Conservation (phyloP, 2,888 invertebrate genomes). For the Macrosoma leucophasiata region DNA sequence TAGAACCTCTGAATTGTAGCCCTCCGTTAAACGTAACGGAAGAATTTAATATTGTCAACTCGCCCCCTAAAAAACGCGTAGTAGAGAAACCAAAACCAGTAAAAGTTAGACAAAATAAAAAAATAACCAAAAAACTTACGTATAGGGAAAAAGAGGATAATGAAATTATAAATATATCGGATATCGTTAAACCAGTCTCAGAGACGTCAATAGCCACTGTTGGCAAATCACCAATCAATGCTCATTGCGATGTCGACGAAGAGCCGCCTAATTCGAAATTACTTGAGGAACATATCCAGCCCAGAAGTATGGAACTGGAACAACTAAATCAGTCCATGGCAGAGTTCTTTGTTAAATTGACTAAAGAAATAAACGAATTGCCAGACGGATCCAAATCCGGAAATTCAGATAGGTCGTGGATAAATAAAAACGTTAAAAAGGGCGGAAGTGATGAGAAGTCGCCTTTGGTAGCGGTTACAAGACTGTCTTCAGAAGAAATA, state of each 20-base stretch:
- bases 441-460: conserved; percentile 7
- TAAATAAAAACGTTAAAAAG: conserved; percentile 5
- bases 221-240: conserved; percentile 45
- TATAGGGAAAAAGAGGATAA: conserved; percentile 2
- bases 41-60: conserved; percentile 27
- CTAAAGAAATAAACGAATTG: conserved; percentile 28
- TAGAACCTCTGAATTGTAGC: conserved; percentile 33
- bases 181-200: conserved; percentile 25
- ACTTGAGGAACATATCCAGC: conserved; percentile 31
- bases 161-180: conserved; percentile 11
- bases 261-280: conserved; percentile 37
- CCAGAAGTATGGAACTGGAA: conserved; percentile 40
- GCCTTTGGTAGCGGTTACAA: conserved; percentile 18
- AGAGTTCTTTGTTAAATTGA: conserved; percentile 42
- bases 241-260: conserved; percentile 46
- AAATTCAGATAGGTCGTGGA: background rate
- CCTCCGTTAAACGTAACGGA: conserved; percentile 28
- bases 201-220: conserved; percentile 42
- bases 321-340: conserved; percentile 35
- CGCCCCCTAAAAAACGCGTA: conserved; percentile 10
- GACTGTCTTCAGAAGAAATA: conserved; percentile 24
- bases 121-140: conserved; percentile 2
- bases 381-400: conserved; percentile 8
- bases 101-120: conserved; percentile 8
- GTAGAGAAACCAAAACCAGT: background rate